phyloP scores from a whole-genome alignment of 2,888 invertebrate genomes.

The Macaria liturata region DNA sequence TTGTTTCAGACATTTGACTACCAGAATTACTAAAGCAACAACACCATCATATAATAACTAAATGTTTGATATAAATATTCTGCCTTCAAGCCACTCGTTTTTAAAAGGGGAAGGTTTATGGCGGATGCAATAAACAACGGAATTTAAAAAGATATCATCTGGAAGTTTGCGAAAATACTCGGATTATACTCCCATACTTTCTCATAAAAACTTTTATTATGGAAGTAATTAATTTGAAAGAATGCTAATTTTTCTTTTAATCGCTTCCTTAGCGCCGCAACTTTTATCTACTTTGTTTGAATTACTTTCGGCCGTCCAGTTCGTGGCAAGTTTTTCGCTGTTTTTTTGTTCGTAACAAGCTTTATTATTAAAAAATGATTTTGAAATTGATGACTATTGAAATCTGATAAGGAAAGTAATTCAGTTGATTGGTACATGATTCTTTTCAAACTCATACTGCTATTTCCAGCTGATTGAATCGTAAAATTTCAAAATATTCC shows the following conservation, averaged over 20 bases:
- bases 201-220: conserved; percentile 74
- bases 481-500: too few relatives aligned
- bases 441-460: too few relatives aligned
- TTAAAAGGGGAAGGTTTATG: conserved; percentile 7
- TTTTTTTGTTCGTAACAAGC: conserved; percentile 46
- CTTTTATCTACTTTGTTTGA: conserved; percentile 81
- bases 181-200: conserved; percentile 60
- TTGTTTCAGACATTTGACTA: too few relatives aligned
- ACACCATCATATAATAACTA: too few relatives aligned
- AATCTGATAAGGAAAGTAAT: not conserved
- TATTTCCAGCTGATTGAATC: too few relatives aligned
- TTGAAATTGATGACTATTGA: conserved; percentile 3
- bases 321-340: conserved; percentile 59
- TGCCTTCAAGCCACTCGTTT: not conserved
- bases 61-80: too few relatives aligned
- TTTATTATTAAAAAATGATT: conserved; percentile 12
- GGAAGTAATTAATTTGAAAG: conserved; percentile 80
- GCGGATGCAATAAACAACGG: conserved; percentile 33
- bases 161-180: conserved; percentile 50
- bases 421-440: too few relatives aligned
- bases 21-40: too few relatives aligned
- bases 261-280: conserved; percentile 77
- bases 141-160: conserved; percentile 43
- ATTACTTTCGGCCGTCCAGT: conserved; percentile 74
- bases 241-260: conserved; percentile 81